Evolutionary conservation across 92 coral and sea anemone genomes (phyloP), one percentile per base, ranked within the genome.

Genomic region (Scolanthus callimorphus): DNA sequence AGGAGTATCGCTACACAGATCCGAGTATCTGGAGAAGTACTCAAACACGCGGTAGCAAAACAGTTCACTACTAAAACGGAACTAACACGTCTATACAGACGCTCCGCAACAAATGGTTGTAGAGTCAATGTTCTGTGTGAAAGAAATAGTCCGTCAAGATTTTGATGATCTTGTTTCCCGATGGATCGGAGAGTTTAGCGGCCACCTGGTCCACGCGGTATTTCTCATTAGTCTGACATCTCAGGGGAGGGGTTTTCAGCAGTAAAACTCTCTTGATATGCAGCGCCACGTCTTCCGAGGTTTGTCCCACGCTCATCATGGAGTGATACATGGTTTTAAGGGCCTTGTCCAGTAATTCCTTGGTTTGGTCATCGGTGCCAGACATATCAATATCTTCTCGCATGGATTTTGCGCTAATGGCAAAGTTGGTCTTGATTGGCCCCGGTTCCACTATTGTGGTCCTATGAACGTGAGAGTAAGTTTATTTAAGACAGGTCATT

Each of bases 361-460:
- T 65, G 26, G 88, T 81, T 31, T 81, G 74, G 22, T 74, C 89
- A 31, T 86, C 95, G 2, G 81, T 52, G 4, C 51, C 39, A 4
- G 86, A 72, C 1, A 63, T 51, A 27, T 86, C 95, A 25, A 71
- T 67, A 3, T 76, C 84, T 53, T 81, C 82, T 52, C 95, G 73
- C 46, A 86, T 34, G 13, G 55, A 65, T 47, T 81, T 86, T 22
- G 95, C 88, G 22, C 66, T 86, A 26, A 57, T 56, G 37, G 69
- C 82, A 27, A 83, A 86, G 54, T 73, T 65, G n/a, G 85, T 73
- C 20, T 51, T 45, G 49, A 88, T 74, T 1, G 83, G 96, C 22
- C 96, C 89, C 1, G 90, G 85, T 29, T 83, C 90, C 51, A 88
- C 58, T 19, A 83, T 28, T 3, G 75, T 68, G 27, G 61, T 31